Evolutionary conservation across 2,888 invertebrate genomes (phyloP), one percentile per base, ranked within the genome.

Genomic region (Ophion ellenae): DNA sequence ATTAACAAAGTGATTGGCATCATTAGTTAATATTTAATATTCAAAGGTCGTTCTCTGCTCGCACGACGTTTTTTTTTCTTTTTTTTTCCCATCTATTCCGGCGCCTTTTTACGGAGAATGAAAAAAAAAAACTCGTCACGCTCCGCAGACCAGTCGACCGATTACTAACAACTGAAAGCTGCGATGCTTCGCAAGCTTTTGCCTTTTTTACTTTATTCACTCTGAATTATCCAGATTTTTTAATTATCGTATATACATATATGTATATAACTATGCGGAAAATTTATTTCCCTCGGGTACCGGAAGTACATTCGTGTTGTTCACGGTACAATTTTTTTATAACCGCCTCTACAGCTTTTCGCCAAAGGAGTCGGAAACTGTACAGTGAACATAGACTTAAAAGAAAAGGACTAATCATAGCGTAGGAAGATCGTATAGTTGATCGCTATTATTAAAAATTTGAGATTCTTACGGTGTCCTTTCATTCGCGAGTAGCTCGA

Each of bases 1-100:
- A 75, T 79, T 81, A 82, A 73, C 83, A 81, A 80, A 79, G 73
- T 66, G 53, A 77, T 47, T 79, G 70, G 70, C 79, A 85, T 87
- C 75, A 79, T 61, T 75, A 64, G 74, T 70, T 78, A 81, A 86
- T 73, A 24, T 10, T 61, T 61, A 10, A 10, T 40, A 40, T 40
- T 6, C 7, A 40, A 40, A 40, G 40, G 9, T 40, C 61, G 24
- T 61, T 61, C 61, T 9, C 5, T 61, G 61, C 20, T 61, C 20
- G 24, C 61, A 24, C 61, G 61, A 11, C 61, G 24, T 9, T 17
- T 36, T 66, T 32, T 32, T 32, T 53, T 11, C 0, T 53, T 17
- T 17, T 53, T 5, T 17, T 53, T 4, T 53, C 17, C 17, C 40
- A 7, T 40, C 53, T 14, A 53, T 53, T 17, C 53, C 14, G 53